These are phyloP conservation scores for Hydroisotoma schaefferi DNA, from an alignment of 2,888 invertebrate genomes.

Conservation along the genomic window DNA sequence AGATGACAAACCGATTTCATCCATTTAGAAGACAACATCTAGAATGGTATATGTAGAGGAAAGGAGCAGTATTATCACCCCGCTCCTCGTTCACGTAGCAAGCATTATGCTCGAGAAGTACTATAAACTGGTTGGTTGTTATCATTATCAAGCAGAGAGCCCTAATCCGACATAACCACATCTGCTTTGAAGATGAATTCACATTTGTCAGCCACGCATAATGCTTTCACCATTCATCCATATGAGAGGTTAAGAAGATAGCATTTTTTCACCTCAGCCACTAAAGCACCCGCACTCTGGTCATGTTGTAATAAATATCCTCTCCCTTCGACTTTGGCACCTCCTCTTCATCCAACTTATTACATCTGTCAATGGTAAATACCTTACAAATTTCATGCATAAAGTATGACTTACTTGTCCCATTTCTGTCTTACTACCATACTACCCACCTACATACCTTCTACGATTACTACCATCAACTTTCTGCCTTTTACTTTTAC, in stretches of 20 bases:
- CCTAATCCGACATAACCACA: conserved; percentile 10
- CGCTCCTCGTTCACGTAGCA: too few species aligned
- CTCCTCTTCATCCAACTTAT: conserved; percentile 32
- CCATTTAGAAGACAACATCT: too few species aligned
- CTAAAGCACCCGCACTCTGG: too few species aligned
- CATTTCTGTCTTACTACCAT: too few species aligned
- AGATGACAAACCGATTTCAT: not conserved
- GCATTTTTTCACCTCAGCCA: conserved; percentile 12
- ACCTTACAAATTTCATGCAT: conserved; percentile 42
- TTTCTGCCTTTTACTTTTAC: conserved; percentile 15
- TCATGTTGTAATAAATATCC: conserved; percentile 18
- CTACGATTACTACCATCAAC: too few species aligned
- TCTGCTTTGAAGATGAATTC: conserved; percentile 7
- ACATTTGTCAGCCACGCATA: conserved; percentile 14
- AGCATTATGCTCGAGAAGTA: too few species aligned
- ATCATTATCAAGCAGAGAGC: not conserved
- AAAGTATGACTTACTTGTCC: conserved; percentile 38
- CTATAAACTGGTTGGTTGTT: too few species aligned
- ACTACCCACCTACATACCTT: too few species aligned
- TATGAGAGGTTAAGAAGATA: conserved; percentile 10
- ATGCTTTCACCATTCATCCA: conserved; percentile 17
- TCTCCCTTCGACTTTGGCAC: conserved; percentile 20
- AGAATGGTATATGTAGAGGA: too few species aligned
- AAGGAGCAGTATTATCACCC: too few species aligned
- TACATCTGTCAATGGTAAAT: conserved; percentile 38